Evolutionary conservation across 2,888 invertebrate species (phyloP).

Genomic region (Anticlea derivata): DNA sequence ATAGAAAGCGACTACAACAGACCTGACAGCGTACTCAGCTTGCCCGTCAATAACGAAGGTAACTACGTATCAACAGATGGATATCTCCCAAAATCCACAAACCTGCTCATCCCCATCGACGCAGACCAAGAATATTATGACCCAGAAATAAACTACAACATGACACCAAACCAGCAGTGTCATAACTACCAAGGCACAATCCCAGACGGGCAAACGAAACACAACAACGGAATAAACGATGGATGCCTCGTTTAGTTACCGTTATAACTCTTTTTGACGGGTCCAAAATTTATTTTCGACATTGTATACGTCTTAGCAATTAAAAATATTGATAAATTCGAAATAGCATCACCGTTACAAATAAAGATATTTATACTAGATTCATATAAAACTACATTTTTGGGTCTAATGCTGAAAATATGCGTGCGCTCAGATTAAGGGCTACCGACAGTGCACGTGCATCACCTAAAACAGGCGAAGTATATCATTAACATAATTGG

Average conservation of each 20-base stretch:
- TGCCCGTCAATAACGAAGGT: slow-evolving; percentile 61
- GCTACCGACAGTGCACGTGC: no score
- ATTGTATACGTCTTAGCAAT: slow-evolving; percentile 74
- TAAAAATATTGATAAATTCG: slow-evolving; percentile 63
- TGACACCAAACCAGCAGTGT: slow-evolving; percentile 75
- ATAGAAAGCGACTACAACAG: slow-evolving; percentile 69
- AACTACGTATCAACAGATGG: slow-evolving; percentile 71
- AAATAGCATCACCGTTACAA: slow-evolving; percentile 70
- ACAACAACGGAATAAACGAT: slow-evolving; percentile 83
- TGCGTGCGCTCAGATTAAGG: no score
- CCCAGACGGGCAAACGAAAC: slow-evolving; percentile 74
- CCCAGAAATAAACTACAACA: slow-evolving; percentile 79
- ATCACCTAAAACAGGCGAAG: background rate
- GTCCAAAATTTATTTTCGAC: slow-evolving; percentile 74
- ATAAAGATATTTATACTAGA: slow-evolving; percentile 13
- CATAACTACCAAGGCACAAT: slow-evolving; percentile 79
- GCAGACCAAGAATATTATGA: slow-evolving; percentile 81
- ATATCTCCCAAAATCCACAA: slow-evolving; percentile 72
- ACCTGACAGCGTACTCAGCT: slow-evolving; percentile 75
- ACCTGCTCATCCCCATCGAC: slow-evolving; percentile 80
- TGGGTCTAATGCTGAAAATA: no score
- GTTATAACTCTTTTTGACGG: slow-evolving; percentile 53
- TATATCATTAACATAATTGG: background rate
- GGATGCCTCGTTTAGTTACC: slow-evolving; percentile 84
- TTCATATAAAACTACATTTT: slow-evolving; percentile 16